Evolutionary conservation across 1,140 invertebrate genomes (phyloP).

Genomic region (Hesperophylax magnus): DNA sequence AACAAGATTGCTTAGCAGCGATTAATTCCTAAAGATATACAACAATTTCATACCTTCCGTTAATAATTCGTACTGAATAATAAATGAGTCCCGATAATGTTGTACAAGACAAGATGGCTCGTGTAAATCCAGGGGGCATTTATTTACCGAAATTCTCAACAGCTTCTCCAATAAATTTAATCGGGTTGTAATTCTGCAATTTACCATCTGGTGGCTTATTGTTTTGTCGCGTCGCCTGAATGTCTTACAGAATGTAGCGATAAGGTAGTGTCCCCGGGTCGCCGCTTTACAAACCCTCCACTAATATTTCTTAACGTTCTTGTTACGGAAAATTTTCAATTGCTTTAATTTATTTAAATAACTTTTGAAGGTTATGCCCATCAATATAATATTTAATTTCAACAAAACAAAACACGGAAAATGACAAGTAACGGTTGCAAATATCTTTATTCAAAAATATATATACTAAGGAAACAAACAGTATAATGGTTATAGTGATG

Average conservation of each 20-base stretch:
- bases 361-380: too few relatives aligned
- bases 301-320: too few relatives aligned
- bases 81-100: slow-evolving; percentile 14
- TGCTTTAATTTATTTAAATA: too few relatives aligned
- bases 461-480: too few relatives aligned
- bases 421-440: too few relatives aligned
- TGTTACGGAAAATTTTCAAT: too few relatives aligned
- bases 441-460: too few relatives aligned
- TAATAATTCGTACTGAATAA: slow-evolving; percentile 16
- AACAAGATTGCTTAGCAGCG: not conserved
- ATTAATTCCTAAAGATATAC: too few relatives aligned
- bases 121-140: slow-evolving; percentile 27
- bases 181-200: slow-evolving; percentile 41
- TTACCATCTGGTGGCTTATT: slow-evolving; percentile 45
- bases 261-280: slow-evolving; percentile 12
- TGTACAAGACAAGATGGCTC: slow-evolving; percentile 26
- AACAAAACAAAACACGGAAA: too few relatives aligned
- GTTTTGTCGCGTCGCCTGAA: slow-evolving; percentile 42
- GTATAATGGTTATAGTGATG: too few relatives aligned
- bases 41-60: too few relatives aligned
- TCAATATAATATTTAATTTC: too few relatives aligned
- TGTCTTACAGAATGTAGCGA: slow-evolving; percentile 42
- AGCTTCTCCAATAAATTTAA: slow-evolving; percentile 35
- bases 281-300: not conserved
- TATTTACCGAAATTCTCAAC: slow-evolving; percentile 32